Percentiles rank a stretch among this genome's conserved stretches.
Evolutionary conservation across 2,113 vertebrate genomes (phyloP).

Genomic region (Daboia siamensis): DNA sequence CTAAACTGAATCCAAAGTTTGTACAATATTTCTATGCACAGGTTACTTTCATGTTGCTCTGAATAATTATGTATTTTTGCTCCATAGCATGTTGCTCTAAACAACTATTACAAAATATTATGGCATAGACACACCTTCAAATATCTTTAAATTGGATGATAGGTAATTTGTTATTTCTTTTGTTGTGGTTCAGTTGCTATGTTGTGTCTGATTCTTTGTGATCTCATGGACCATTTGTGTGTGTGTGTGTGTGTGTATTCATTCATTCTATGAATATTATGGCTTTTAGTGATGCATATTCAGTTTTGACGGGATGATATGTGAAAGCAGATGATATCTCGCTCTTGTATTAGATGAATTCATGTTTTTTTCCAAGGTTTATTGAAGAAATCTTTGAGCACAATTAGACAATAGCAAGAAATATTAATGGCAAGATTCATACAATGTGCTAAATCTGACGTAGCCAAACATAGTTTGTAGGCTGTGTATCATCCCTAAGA

Average conservation of each 20-base stretch:
- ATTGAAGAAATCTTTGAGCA: neutral
- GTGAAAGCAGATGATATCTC: neutral
- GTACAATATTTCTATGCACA: neutral
- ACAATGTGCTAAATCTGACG: neutral
- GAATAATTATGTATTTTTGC: neutral
- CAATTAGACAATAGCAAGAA: neutral
- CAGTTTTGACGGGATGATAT: neutral
- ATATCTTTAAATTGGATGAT: neutral
- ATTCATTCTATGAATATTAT: neutral
- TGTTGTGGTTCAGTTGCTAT: neutral
- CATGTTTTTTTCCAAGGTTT: neutral
- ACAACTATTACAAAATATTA: slow-evolving; percentile 23
- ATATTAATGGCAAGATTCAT: neutral
- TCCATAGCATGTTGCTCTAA: neutral
- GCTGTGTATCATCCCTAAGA: neutral
- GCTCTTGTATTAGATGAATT: neutral
- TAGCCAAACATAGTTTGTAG: neutral
- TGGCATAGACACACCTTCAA: neutral
- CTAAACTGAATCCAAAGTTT: neutral
- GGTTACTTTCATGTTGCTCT: neutral
- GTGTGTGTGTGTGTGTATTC: too few species aligned
- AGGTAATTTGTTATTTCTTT: neutral
- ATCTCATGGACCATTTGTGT: neutral
- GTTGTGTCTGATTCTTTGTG: neutral
- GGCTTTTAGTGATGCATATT: neutral